These are phyloP conservation scores for Brienomyrus longianalis DNA, from an alignment of 2,113 vertebrate genomes.

Conservation along the genomic window DNA sequence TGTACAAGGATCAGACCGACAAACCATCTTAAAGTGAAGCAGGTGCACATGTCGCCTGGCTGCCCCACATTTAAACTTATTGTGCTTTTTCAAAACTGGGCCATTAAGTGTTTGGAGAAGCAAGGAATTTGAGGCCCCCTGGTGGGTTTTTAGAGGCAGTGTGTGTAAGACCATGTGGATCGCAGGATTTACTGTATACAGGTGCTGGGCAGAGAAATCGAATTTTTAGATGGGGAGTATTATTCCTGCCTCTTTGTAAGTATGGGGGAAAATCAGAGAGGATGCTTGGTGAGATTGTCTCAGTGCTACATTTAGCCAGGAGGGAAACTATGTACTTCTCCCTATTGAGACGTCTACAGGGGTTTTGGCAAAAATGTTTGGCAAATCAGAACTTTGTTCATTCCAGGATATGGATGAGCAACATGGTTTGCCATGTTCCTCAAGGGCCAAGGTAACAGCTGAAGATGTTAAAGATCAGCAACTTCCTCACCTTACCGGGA, in stretches of 20 bases:
- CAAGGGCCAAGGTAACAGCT: neutral
- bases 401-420: neutral
- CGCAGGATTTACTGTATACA: neutral
- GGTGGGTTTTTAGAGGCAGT: neutral
- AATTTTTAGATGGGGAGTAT: neutral
- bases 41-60: neutral
- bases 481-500: neutral
- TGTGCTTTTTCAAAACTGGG: neutral
- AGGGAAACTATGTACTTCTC: neutral
- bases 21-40: neutral
- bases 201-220: neutral
- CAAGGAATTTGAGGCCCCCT: neutral
- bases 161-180: neutral
- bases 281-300: neutral
- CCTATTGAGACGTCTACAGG: neutral
- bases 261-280: neutral
- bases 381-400: neutral
- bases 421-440: neutral
- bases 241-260: neutral
- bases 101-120: neutral
- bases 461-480: neutral
- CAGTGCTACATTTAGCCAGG: neutral
- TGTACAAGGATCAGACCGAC: neutral
- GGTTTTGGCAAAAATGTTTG: neutral
- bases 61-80: neutral